Conservation (phyloP, 2,797 vertebrate species). For the Hydrophis major region DNA sequence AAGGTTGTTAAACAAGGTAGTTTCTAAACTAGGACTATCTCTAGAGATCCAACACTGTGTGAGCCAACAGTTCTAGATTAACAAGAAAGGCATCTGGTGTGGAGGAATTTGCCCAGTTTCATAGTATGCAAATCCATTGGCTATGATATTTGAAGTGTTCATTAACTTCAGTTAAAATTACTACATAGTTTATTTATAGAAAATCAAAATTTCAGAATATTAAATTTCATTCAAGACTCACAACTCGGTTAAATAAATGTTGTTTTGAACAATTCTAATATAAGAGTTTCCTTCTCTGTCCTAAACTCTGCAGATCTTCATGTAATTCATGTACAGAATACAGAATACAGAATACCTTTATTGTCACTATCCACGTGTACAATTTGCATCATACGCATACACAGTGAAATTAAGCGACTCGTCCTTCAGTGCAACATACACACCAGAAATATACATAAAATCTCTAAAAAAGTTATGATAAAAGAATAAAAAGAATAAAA, state of each 20-base stretch:
- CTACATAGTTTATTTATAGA: not conserved
- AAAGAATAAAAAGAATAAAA: too few species aligned
- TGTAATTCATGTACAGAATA: not conserved
- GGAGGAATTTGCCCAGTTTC: not conserved
- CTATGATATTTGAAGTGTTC: not conserved
- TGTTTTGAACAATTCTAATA: not conserved
- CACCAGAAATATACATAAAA: too few species aligned
- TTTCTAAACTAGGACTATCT: not conserved
- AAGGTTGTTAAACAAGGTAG: not conserved
- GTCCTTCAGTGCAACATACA: too few species aligned
- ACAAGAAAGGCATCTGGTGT: not conserved
- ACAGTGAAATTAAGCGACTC: too few species aligned
- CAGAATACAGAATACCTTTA: too few species aligned
- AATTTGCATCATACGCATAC: too few species aligned
- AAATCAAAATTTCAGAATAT: not conserved
- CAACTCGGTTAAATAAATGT: not conserved
- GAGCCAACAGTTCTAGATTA: not conserved
- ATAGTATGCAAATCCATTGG: not conserved
- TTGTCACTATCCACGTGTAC: too few species aligned
- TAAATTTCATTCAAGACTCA: not conserved
- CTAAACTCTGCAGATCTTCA: not conserved
- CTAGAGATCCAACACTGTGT: not conserved
- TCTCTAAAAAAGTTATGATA: too few species aligned
- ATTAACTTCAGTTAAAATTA: not conserved
- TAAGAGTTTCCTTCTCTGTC: not conserved